Evolutionary conservation across 1,140 invertebrate genomes (phyloP), one percentile per base, ranked within the genome.

Genomic region (Triops longicaudatus): DNA sequence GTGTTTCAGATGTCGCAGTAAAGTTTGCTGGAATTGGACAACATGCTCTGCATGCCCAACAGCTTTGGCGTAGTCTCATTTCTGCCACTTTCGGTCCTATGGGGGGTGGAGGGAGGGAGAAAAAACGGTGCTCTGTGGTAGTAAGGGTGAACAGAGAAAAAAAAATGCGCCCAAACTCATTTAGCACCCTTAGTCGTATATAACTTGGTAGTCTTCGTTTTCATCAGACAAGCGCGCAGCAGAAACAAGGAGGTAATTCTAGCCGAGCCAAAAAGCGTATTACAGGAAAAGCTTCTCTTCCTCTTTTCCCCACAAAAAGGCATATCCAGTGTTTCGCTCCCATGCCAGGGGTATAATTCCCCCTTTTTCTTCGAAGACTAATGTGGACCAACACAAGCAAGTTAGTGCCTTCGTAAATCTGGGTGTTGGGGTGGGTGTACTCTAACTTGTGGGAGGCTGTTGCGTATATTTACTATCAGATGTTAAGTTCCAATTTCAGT

Each of bases 1-100:
- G 50, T 63, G 50, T 63, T 63, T 63, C 50, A 63, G 22, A 63
- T 63, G 50, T 63, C 50, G 50, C 50, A 63, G 50, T 63, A 63
- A 63, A 63, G 50, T 63, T 14, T 63, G 50, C 10, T 63, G 50
- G 50, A 63, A 63, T 63, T 63, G 50, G 50, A 63, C 50, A 63
- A 63, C 50, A 63, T 63, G 50, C 50, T 63, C 50, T 63, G 50
- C 50, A 63, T 63, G 50, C 50, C 50, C 50, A 63, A 63, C 50
- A 63, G 50, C 50, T 63, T 63, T 63, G n/a, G 10, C 22, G 50
- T 10, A 63, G 50, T 22, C 50, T 63, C 50, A 63, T 63, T 63
- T 63, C 50, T 63, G 50, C 50, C 50, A 63, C n/a, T 63, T 63
- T 63, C 3, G 50, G 44, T 17, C 17, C 50, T 63, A n/a, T n/a